Percentiles rank a stretch among this genome's conserved stretches.
These are phyloP conservation scores for Limonius californicus DNA, from an alignment of 1,140 invertebrate genomes.

Conservation along the genomic window DNA sequence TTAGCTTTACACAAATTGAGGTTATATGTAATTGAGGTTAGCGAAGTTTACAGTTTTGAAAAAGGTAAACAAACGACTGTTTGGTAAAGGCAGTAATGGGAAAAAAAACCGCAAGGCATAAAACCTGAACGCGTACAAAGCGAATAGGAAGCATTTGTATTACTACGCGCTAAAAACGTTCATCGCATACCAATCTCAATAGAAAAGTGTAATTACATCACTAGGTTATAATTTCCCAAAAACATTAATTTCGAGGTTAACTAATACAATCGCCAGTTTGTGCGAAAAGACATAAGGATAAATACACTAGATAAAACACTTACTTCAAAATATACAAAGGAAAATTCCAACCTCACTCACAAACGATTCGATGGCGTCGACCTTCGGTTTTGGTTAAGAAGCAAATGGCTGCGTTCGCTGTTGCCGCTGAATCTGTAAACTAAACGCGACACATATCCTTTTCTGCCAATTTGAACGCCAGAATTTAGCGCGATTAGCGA, in stretches of 20 bases:
- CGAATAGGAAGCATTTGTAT: conserved; percentile 16
- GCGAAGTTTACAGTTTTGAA: conserved; percentile 36
- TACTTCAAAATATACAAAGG: conserved; percentile 20
- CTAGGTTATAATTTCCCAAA: conserved; percentile 3
- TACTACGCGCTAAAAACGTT: conserved; percentile 34
- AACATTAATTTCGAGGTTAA: not conserved
- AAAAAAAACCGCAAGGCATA: not conserved
- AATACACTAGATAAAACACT: conserved; percentile 14
- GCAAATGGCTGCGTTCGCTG: conserved; percentile 40
- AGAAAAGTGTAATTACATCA: conserved; percentile 41
- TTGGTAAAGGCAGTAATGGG: not conserved
- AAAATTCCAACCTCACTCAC: conserved; percentile 41
- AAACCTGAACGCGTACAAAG: not conserved
- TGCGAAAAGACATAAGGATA: conserved; percentile 5
- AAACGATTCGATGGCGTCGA: conserved; percentile 40
- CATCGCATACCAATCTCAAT: conserved; percentile 35
- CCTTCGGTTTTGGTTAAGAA: conserved; percentile 32
- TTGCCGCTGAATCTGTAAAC: too few relatives aligned
- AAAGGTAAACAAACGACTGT: conserved; percentile 43
- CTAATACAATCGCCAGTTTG: not conserved
- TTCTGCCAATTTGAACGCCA: too few relatives aligned
- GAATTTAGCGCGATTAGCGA: too few relatives aligned
- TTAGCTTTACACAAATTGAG: conserved; percentile 47
- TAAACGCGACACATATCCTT: too few relatives aligned
- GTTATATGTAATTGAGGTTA: conserved; percentile 50